Evolutionary conservation across 2,888 invertebrate species (phyloP).

Genomic region (Tethea ocularis): DNA sequence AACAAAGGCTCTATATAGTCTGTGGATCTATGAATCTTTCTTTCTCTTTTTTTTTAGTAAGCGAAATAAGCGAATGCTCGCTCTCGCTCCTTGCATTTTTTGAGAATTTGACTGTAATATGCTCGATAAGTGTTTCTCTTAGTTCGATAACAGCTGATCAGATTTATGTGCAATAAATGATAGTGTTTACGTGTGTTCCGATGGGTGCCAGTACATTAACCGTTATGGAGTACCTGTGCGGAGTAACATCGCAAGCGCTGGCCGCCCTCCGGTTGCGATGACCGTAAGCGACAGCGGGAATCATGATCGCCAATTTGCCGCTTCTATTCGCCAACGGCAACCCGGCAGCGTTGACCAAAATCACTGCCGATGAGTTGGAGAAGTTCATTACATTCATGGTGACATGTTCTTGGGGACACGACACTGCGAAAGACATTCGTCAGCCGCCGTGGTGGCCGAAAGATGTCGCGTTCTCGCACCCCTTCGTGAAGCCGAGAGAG

Average conservation of each 20-base stretch:
- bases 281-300: slow-evolving; percentile 70
- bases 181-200: slow-evolving; percentile 31
- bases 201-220: slow-evolving; percentile 61
- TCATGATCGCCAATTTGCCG: slow-evolving; percentile 89
- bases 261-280: slow-evolving; percentile 68
- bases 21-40: slow-evolving; percentile 61
- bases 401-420: slow-evolving; percentile 88
- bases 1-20: slow-evolving; percentile 38
- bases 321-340: slow-evolving; percentile 88
- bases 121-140: background rate
- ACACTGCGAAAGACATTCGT: slow-evolving; percentile 80
- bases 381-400: slow-evolving; percentile 90
- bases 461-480: slow-evolving; percentile 86
- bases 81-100: slow-evolving; percentile 57
- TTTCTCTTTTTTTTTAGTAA: slow-evolving; percentile 58
- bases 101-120: slow-evolving; percentile 47
- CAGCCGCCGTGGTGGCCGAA: slow-evolving; percentile 89
- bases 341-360: slow-evolving; percentile 86
- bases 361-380: slow-evolving; percentile 86
- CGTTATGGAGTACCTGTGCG: slow-evolving; percentile 60
- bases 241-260: slow-evolving; percentile 71
- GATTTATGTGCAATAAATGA: slow-evolving; percentile 50
- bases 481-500: slow-evolving; percentile 81
- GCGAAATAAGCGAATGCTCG: slow-evolving; percentile 61
- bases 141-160: slow-evolving; percentile 19